Evolutionary conservation across 2,888 invertebrate species (phyloP).

Genomic region (Eremobia ochroleuca): DNA sequence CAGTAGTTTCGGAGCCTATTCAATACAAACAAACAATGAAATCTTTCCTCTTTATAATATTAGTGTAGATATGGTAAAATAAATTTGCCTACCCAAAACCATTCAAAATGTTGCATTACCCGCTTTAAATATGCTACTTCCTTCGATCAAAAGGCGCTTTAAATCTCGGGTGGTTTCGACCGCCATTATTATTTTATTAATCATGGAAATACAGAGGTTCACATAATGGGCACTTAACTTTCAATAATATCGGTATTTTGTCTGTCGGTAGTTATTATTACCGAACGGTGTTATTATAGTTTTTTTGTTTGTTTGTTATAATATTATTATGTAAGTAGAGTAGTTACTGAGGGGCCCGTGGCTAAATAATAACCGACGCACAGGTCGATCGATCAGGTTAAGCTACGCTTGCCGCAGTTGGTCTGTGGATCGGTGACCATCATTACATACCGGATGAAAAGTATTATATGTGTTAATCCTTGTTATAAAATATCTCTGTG

Average conservation of each 20-base stretch:
- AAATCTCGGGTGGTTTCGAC: conserved; percentile 8
- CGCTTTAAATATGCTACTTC: conserved; percentile 42
- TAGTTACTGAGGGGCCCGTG: not conserved
- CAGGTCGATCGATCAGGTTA: too few relatives aligned
- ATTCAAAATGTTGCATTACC: conserved; percentile 23
- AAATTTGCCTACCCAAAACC: conserved; percentile 18
- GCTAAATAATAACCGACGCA: too few relatives aligned
- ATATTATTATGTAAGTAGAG: conserved; percentile 32
- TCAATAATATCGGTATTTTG: conserved; percentile 52
- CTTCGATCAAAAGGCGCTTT: conserved; percentile 22
- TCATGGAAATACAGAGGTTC: conserved; percentile 30
- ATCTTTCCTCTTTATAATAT: too few relatives aligned
- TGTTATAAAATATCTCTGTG: too few relatives aligned
- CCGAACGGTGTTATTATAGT: conserved; percentile 7
- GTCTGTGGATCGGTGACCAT: too few relatives aligned
- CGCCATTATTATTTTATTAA: conserved; percentile 44
- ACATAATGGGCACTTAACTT: conserved; percentile 61
- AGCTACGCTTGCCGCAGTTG: too few relatives aligned
- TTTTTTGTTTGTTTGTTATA: conserved; percentile 3
- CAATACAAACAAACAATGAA: too few relatives aligned
- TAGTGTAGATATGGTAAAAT: too few relatives aligned
- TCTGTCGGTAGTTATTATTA: conserved; percentile 25
- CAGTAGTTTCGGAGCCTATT: too few relatives aligned
- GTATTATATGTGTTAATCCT: too few relatives aligned
- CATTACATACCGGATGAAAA: too few relatives aligned